These are phyloP conservation scores for Lutjanus argentimaculatus DNA, from an alignment of 2,797 vertebrate species.

Conservation along the genomic window DNA sequence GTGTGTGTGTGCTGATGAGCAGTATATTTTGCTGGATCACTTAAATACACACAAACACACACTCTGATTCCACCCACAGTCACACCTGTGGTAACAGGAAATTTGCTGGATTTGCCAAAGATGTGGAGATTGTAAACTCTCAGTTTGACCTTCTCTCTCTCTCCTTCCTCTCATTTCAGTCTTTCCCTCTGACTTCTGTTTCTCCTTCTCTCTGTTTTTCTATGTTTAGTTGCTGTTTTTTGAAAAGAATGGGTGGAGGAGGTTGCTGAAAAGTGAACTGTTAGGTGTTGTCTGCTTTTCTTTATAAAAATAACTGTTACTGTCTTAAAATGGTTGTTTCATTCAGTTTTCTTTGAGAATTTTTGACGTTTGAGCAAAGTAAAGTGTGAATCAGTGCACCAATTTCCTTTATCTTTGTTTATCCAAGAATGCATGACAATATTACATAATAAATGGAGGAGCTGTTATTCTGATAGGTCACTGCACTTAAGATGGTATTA, in stretches of 20 bases:
- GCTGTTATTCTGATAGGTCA: background rate
- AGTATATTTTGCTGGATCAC: conserved; percentile 44
- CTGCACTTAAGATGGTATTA: background rate
- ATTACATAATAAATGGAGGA: background rate
- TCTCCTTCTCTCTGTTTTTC: conserved; percentile 1
- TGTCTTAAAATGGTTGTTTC: too few relatives aligned
- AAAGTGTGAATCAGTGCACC: background rate
- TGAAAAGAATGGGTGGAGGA: background rate
- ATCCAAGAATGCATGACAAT: background rate
- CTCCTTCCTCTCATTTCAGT: background rate
- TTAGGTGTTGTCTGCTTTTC: too few relatives aligned
- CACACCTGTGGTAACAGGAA: conserved; percentile 68
- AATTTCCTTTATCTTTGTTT: background rate
- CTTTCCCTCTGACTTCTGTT: background rate
- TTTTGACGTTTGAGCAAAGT: background rate
- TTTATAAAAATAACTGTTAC: too few relatives aligned
- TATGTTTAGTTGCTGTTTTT: background rate
- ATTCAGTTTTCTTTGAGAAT: too few relatives aligned
- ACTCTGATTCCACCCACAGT: conserved; percentile 38
- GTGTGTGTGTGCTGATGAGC: conserved; percentile 13
- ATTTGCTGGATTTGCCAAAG: conserved; percentile 54
- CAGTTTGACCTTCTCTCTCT: conserved; percentile 22
- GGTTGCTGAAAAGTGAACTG: too few relatives aligned
- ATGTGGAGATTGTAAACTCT: conserved; percentile 40
- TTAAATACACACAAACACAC: conserved; percentile 34